Percentiles rank a stretch among this genome's conserved stretches.
phyloP scores from a whole-genome alignment of 2,888 invertebrate species.

The Athrips mouffetella region DNA sequence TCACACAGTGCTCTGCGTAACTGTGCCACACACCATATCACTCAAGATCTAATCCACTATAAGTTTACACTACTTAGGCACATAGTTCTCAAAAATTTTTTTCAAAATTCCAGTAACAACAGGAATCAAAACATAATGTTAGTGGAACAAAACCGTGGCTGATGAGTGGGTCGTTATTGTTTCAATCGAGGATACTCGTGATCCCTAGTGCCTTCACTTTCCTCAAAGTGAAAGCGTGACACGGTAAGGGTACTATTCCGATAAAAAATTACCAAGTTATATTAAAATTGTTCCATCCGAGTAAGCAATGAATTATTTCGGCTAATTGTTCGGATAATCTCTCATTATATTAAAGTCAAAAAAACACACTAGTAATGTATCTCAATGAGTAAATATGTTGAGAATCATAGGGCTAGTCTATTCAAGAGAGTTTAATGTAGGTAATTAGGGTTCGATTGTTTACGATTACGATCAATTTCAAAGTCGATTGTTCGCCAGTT shows the following conservation, averaged over 20 bases:
- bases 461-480: constrained; percentile 25
- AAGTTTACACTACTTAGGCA: constrained; percentile 25
- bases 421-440: constrained; percentile 45
- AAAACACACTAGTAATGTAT: constrained; percentile 23
- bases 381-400: constrained; percentile 32
- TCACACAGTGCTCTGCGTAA: constrained; percentile 16
- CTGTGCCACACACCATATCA: constrained; percentile 32
- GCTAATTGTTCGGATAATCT: constrained; percentile 13
- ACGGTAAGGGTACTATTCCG: constrained; percentile 14
- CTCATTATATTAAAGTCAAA: constrained; percentile 16
- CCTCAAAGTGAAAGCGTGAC: constrained; percentile 39
- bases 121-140: constrained; percentile 26
- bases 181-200: constrained; percentile 50
- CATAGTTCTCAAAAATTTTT: constrained; percentile 31
- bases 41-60: constrained; percentile 28
- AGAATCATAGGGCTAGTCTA: constrained; percentile 45
- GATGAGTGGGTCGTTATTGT: constrained; percentile 46
- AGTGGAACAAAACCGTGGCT: constrained; percentile 31
- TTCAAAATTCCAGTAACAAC: constrained; percentile 23
- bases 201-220: constrained; percentile 57
- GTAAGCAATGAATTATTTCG: constrained; percentile 23
- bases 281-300: constrained; percentile 25
- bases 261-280: constrained; percentile 10
- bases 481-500: constrained; percentile 25
- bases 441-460: constrained; percentile 35